Evolutionary conservation across 2,113 vertebrate species (phyloP), one percentile per base, ranked within the genome.

Genomic region (Chaetodon trifascialis): DNA sequence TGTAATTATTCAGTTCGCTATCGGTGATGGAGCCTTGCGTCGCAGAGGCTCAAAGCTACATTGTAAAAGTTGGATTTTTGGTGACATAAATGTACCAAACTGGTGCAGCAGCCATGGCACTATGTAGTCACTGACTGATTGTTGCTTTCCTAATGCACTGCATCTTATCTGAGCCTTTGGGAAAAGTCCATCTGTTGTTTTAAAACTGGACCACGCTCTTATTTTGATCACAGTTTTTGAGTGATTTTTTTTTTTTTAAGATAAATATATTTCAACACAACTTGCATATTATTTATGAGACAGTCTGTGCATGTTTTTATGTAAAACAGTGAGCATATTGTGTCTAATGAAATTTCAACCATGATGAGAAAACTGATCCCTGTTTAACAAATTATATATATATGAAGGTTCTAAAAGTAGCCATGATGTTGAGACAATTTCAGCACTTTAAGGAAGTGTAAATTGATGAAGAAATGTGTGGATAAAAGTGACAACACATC

Each of bases 91-190:
- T n/a, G 46, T 78, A 80, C 69, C 82, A 88, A 81, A 88, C 72
- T 72, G 77, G 70, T 89, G 82, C 80, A 85, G 71, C 85, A 87
- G 80, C 83, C 84, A 85, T 83, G 86, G 88, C 92, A 91, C 88
- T 90, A 86, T 80, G 80, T 58, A 62, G 87, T 92, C 87, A 88
- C 69, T 86, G 90, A 91, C 78, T 84, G 86, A 92, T 85, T 91
- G 90, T 91, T 86, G 89, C 90, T 90, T 93, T 87, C 74, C 75
- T 94, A 96, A 97, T 97, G 96, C 97, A 97, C 97, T 97, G 96
- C 97, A 96, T 97, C 96, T 93, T 96, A 97, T 95, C 96, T 97
- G 97, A 98, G 97, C 97, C 97, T 97, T 96, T 94, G 92, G 96
- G 95, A 96, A 96, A 94, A 94, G 96, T 96, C 95, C 94, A 95